These are phyloP conservation scores for Petroica traversi DNA, from an alignment of 2,113 vertebrate genomes.

Conservation along the genomic window DNA sequence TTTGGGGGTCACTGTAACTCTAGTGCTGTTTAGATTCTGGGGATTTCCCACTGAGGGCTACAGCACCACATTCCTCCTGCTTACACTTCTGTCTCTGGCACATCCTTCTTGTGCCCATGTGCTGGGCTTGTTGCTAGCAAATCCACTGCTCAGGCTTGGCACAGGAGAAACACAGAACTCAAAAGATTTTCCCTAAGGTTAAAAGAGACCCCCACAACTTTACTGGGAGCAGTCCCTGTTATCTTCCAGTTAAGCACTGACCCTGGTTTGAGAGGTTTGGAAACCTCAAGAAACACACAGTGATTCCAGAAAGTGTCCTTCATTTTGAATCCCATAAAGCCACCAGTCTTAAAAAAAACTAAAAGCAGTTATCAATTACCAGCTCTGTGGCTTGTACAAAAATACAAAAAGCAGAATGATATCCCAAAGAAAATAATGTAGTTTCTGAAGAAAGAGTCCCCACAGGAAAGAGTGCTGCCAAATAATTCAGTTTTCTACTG, in stretches of 20 bases:
- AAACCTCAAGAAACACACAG: background rate
- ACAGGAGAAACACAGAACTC: background rate
- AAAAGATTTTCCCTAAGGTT: background rate
- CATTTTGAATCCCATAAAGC: background rate
- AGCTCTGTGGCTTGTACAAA: background rate
- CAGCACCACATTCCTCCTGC: background rate
- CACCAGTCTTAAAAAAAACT: background rate
- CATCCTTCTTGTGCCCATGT: rapidly evolving
- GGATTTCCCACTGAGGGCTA: background rate
- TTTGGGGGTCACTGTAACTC: background rate
- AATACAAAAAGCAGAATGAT: background rate
- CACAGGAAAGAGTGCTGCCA: background rate
- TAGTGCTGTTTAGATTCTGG: background rate
- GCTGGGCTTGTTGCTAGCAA: background rate
- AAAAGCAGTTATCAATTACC: background rate
- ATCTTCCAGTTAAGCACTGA: background rate
- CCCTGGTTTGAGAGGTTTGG: background rate
- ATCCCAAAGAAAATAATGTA: slow-evolving; percentile 1
- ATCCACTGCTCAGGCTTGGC: background rate
- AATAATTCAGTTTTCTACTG: background rate
- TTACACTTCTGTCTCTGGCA: background rate
- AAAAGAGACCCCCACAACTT: background rate
- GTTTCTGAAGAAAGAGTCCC: background rate
- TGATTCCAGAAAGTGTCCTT: background rate
- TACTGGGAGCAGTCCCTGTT: background rate